Evolutionary conservation across 2,113 vertebrate species (phyloP), one percentile per base, ranked within the genome.

Genomic region (Symphodus melops): DNA sequence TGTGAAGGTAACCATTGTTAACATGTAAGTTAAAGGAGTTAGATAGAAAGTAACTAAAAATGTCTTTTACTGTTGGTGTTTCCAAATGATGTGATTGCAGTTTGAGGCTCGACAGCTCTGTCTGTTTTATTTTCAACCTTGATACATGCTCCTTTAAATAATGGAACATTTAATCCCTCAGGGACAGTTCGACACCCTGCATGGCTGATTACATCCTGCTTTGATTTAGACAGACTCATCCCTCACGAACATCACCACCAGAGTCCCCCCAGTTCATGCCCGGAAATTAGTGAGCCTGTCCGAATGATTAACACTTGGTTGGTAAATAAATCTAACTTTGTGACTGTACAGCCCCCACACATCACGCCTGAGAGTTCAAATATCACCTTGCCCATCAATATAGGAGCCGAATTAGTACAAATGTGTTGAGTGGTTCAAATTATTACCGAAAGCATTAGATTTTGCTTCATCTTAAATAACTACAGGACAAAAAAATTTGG

Each of bases 221-320:
- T 90, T 92, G 89, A 90, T 93, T 92, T 89, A 91, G 91, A 91
- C 69, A 68, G 80, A 82, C 82, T 86, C 91, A 89, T 89, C 84
- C 76, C 41, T 86, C 85, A 88, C 85, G 86, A 88, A 90, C 88
- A 89, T 83, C 71, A 81, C 79, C 57, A 55, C 75, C 39, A 33
- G 39, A 82, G 69, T 73, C 39, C 51, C 56, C 28, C 28, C 28
- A 33, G 28, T 33, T 33, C 28, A 33, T 61, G 61, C 58, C 70
- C 62, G 81, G 83, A 91, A 87, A 92, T 92, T 84, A 89, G 77
- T 62, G 60, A 25, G 68, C 74, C 70, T 79, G 63, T 79, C 66
- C 85, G 53, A 82, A 77, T 84, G 83, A 91, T 90, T 88, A 88
- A 90, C 86, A 85, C 84, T 89, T 75, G 55, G 48, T 69, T 84